Conservation (phyloP, 2,888 invertebrate species). For the Lycophotia porphyrea region DNA sequence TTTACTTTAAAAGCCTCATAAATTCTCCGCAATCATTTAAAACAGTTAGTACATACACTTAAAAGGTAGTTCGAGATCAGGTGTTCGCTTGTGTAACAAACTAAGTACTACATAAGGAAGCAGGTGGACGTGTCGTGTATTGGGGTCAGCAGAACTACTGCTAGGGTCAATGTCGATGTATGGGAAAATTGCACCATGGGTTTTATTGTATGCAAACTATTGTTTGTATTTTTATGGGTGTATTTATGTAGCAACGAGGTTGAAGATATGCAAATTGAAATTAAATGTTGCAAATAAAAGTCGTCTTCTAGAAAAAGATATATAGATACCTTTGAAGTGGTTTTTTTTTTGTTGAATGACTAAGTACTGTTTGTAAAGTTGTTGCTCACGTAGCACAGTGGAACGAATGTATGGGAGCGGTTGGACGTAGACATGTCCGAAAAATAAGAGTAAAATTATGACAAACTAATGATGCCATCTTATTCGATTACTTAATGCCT, state of each 20-base stretch:
- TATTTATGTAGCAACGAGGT: not conserved
- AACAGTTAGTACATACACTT: slow-evolving; percentile 6
- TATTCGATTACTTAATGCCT: too few species aligned
- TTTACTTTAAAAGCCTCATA: slow-evolving; percentile 27
- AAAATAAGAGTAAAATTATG: too few species aligned
- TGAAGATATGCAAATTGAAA: not conserved
- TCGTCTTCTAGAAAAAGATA: not conserved
- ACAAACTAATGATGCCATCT: too few species aligned
- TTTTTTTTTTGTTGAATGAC: not conserved
- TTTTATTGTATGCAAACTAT: slow-evolving; percentile 1
- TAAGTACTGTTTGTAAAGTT: too few species aligned
- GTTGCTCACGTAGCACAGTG: too few species aligned
- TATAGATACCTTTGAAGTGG: not conserved
- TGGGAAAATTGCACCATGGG: slow-evolving; percentile 37
- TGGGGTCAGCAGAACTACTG: slow-evolving; percentile 39
- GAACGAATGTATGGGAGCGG: too few species aligned
- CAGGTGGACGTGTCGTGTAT: slow-evolving; percentile 46
- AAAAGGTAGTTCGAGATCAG: slow-evolving; percentile 28
- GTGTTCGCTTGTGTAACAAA: slow-evolving; percentile 41
- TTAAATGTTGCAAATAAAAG: not conserved
- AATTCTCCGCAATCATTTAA: slow-evolving; percentile 18
- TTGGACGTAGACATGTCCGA: too few species aligned
- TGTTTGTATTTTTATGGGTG: slow-evolving; percentile 29
- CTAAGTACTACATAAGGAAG: slow-evolving; percentile 59
- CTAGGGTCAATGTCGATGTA: slow-evolving; percentile 54